Base-by-base conservation (phyloP, 2,888 invertebrate genomes). In the Eilema depressum region DNA sequence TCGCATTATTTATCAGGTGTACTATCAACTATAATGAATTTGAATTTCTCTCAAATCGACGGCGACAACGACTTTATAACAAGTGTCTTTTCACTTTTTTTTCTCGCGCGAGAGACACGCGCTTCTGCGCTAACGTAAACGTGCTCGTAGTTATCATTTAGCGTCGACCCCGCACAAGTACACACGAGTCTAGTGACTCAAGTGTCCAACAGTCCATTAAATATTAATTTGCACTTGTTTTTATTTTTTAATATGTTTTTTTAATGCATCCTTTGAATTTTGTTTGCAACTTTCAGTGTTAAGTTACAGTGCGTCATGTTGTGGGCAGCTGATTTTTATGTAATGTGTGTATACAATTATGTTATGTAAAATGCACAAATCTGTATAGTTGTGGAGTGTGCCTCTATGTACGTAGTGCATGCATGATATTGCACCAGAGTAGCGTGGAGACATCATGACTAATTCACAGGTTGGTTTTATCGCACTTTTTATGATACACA, bases 381-480 rank as follows among this genome's bases (percentile, higher is more conserved):
- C 88, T 91, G 80, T 92, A 86, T 94, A 91, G 88, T 90, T 89
- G 88, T 88, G 90, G 85, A 90, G 91, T 90, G 89, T 87, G 89
- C 88, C 88, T 92, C 85, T 53, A 20, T 61, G 20, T 91, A 91
- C 92, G 91, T 94, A 94, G 94, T 95, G 95, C 94, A 94, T 94
- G 95, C 87, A 77, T 92, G 86, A 86, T 91, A 87, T 91, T 85
- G 92, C 94, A 94, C 93, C 89, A 76, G 86, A 87, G 82, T 92
- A 91, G 88, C 83, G 80, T 79, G 91, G 87, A 88, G 89, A 86
- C 92, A 92, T 88, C 89, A 96, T 96, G 96, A 96, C 96, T 87
- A 96, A 96, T 93, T 96, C 96, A 87, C 96, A 96, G 96, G 96
- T 96, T 96, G 88, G 84, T 84, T 84, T 90, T 86, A 86, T 87